Percentiles rank a stretch among this genome's conserved stretches.
Evolutionary conservation across 2,888 invertebrate species (phyloP).

Genomic region (Chironomus tentans): DNA sequence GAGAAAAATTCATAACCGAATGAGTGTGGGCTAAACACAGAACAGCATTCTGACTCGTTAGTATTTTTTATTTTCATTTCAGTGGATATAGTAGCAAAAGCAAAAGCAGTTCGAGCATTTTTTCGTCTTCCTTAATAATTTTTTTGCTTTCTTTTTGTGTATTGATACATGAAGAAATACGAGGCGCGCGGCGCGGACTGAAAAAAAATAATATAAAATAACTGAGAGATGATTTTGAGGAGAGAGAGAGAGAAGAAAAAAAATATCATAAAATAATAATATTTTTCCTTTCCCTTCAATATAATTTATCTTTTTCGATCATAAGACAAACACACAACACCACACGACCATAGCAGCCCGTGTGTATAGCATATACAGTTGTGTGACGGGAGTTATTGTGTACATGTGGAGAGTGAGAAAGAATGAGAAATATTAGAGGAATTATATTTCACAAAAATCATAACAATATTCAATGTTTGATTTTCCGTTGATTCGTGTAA

Average conservation of each 20-base stretch:
- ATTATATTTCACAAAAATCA: slow-evolving; percentile 26
- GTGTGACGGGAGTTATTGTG: too few relatives aligned
- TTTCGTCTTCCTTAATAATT: too few relatives aligned
- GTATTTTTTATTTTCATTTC: slow-evolving; percentile 22
- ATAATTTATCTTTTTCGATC: slow-evolving; percentile 27
- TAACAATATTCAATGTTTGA: slow-evolving; percentile 27
- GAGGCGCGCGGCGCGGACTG: slow-evolving; percentile 8
- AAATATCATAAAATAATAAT: slow-evolving; percentile 25
- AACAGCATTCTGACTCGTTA: slow-evolving; percentile 2
- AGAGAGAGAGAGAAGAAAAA: neutral
- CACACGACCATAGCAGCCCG: neutral
- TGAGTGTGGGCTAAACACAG: too few relatives aligned
- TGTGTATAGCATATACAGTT: neutral
- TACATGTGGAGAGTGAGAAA: neutral
- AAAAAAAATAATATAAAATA: neutral
- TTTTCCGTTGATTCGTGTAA: slow-evolving; percentile 25
- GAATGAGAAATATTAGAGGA: slow-evolving; percentile 14
- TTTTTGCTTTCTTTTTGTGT: neutral
- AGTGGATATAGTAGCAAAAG: slow-evolving; percentile 19
- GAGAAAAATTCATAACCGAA: too few relatives aligned
- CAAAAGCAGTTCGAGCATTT: too few relatives aligned
- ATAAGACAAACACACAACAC: slow-evolving; percentile 26
- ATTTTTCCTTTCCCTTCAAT: slow-evolving; percentile 1
- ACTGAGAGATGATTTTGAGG: slow-evolving; percentile 14
- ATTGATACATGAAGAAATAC: slow-evolving; percentile 11